Evolutionary conservation across 2,797 vertebrate genomes (phyloP).

Genomic region (Smutsia temminckii): DNA sequence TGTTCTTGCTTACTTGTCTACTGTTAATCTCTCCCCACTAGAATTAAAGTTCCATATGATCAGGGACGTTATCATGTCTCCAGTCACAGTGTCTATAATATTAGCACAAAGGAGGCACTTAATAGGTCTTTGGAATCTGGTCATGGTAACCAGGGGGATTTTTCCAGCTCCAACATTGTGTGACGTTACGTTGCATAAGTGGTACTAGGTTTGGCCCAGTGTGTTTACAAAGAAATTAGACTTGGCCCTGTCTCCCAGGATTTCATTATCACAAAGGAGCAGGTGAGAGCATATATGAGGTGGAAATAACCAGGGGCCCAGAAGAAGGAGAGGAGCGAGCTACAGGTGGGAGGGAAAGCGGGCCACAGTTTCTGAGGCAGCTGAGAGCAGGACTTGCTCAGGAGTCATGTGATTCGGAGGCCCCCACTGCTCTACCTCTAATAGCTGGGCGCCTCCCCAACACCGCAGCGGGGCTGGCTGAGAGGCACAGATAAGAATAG

Average conservation of each 20-base stretch:
- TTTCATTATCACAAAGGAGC: fast-evolving
- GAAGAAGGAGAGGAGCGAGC: neutral
- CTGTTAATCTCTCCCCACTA: neutral
- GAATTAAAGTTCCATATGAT: neutral
- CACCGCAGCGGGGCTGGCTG: fast-evolving
- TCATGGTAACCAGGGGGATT: neutral
- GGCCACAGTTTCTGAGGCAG: too few relatives aligned
- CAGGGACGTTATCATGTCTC: neutral
- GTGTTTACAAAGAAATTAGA: neutral
- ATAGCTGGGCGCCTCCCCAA: neutral
- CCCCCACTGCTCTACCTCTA: fast-evolving
- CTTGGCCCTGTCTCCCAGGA: fast-evolving
- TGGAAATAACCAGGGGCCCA: neutral
- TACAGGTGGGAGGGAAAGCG: fast-evolving
- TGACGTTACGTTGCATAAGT: fast-evolving
- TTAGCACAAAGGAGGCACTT: neutral
- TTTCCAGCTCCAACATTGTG: neutral
- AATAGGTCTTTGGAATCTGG: neutral
- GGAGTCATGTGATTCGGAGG: neutral
- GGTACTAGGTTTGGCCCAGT: fast-evolving
- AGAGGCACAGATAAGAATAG: neutral
- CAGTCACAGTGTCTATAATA: neutral
- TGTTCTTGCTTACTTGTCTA: neutral
- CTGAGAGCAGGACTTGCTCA: neutral
- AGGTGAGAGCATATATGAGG: fast-evolving